phyloP scores from a whole-genome alignment of 2,113 vertebrate species.

The Ardeotis arabs region DNA sequence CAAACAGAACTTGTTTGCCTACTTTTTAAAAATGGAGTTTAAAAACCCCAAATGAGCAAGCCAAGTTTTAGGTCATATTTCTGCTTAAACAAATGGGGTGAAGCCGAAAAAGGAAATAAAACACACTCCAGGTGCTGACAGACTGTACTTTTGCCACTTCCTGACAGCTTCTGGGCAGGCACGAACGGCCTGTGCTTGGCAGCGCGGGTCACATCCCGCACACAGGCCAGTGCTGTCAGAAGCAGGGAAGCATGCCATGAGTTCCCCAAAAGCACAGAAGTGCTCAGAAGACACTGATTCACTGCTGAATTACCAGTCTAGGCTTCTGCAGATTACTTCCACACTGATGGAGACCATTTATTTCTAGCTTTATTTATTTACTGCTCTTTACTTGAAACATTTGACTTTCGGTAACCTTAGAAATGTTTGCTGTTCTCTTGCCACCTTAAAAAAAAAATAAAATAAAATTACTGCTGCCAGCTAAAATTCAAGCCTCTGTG shows the following conservation, averaged over 20 bases:
- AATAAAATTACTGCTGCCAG: neutral
- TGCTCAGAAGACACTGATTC: neutral
- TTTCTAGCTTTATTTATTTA: neutral
- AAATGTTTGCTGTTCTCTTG: neutral
- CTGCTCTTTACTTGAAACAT: neutral
- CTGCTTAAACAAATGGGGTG: neutral
- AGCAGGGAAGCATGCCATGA: neutral
- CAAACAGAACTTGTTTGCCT: constrained; percentile 1
- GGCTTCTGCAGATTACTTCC: neutral
- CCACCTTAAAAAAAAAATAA: neutral
- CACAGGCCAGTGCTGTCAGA: neutral
- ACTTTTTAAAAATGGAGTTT: neutral
- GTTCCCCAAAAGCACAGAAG: neutral
- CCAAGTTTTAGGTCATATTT: neutral
- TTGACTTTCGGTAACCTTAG: neutral
- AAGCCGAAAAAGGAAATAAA: neutral
- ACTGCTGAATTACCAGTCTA: neutral
- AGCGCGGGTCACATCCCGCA: neutral
- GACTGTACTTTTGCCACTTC: neutral
- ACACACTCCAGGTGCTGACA: neutral
- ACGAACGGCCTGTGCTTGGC: neutral
- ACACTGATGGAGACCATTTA: neutral
- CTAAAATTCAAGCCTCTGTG: neutral
- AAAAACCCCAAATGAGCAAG: neutral
- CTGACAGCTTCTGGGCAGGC: constrained; percentile 17